Conservation (phyloP, 2,888 invertebrate species). For the Caenorhabditis panamensis region DNA sequence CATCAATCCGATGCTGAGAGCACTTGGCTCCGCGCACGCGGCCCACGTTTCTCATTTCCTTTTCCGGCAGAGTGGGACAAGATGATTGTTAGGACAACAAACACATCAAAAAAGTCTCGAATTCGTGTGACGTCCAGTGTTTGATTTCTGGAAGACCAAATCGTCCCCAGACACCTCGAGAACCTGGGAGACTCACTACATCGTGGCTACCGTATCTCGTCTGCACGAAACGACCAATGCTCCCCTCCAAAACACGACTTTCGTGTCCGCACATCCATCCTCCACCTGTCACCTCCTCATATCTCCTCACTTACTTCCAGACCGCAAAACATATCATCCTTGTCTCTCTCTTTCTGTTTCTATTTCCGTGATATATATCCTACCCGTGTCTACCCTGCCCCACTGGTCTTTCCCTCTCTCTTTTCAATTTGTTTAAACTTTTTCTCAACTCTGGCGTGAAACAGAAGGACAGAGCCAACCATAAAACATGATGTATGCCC, state of each 20-base stretch:
- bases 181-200: not conserved
- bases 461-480: slow-evolving; percentile 15
- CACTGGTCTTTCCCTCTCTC: slow-evolving; percentile 17
- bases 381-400: slow-evolving; percentile 6
- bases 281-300: slow-evolving; percentile 26
- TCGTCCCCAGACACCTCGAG: not conserved
- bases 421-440: slow-evolving; percentile 36
- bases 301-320: slow-evolving; percentile 18
- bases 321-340: slow-evolving; percentile 33
- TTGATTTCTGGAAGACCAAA: not conserved
- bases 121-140: not conserved
- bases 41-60: slow-evolving; percentile 40
- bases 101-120: not conserved
- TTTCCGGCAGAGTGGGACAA: slow-evolving; percentile 29
- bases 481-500: slow-evolving; percentile 51
- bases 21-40: slow-evolving; percentile 20
- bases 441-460: slow-evolving; percentile 18
- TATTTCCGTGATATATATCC: slow-evolving; percentile 23
- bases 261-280: slow-evolving; percentile 17
- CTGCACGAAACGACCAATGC: not conserved
- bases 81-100: slow-evolving; percentile 36
- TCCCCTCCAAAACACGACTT: slow-evolving; percentile 20
- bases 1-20: slow-evolving; percentile 31
- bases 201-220: not conserved
- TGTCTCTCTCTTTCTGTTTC: slow-evolving; percentile 5